Percentiles rank a stretch among this genome's conserved stretches.
phyloP scores from a whole-genome alignment of 2,888 invertebrate genomes.

The Steinernema scapterisci region DNA sequence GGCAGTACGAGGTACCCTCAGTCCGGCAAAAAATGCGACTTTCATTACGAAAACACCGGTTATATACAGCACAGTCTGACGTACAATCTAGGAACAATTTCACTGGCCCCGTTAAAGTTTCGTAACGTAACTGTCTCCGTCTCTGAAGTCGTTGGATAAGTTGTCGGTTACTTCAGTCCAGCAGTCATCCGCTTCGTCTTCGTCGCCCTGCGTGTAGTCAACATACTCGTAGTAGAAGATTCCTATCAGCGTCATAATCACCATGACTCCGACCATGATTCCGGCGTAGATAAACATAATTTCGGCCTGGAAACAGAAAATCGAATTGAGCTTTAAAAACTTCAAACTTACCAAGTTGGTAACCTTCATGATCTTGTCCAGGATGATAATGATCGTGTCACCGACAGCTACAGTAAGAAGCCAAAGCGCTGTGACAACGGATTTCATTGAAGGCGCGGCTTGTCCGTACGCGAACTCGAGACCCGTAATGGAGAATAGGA shows the following conservation, averaged over 20 bases:
- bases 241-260: conserved; percentile 81
- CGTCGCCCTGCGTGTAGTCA: conserved; percentile 41
- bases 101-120: too few relatives aligned
- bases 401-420: conserved; percentile 88
- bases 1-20: too few relatives aligned
- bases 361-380: conserved; percentile 45
- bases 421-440: conserved; percentile 87
- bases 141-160: neutral
- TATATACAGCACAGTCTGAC: too few relatives aligned
- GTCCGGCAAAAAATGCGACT: too few relatives aligned
- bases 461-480: conserved; percentile 65
- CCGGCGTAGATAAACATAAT: conserved; percentile 50
- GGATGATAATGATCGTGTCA: conserved; percentile 82
- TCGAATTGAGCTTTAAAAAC: conserved; percentile 48
- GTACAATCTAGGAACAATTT: too few relatives aligned
- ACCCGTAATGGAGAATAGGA: conserved; percentile 70
- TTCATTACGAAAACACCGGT: too few relatives aligned
- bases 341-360: conserved; percentile 41
- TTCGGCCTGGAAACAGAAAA: conserved; percentile 51
- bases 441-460: conserved; percentile 89
- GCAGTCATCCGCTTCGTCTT: conserved; percentile 41
- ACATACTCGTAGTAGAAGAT: conserved; percentile 75
- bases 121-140: neutral
- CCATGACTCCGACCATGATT: conserved; percentile 80
- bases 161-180: conserved; percentile 24